A percentile compares a stretch with the other conserved stretches of the same genome.
These are phyloP conservation scores for Siniperca chuatsi DNA, from an alignment of 2,113 vertebrate species.

Conservation along the genomic window DNA sequence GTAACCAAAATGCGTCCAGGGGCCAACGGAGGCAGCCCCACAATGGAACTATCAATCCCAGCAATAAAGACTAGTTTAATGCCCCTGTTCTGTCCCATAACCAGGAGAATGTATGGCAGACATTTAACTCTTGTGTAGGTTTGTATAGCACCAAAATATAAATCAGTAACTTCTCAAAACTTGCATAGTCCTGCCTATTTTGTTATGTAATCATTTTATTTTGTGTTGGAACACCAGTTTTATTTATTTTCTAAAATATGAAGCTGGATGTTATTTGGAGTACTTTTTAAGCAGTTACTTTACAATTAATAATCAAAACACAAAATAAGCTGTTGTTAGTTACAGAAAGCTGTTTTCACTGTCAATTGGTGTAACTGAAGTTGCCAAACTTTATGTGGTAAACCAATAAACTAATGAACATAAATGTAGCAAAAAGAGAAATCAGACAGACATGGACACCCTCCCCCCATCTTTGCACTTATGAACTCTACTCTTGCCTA, in stretches of 20 bases:
- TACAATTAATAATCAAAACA: neutral
- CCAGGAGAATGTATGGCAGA: neutral
- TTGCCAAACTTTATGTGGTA: neutral
- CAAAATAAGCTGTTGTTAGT: neutral
- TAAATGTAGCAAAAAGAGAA: neutral
- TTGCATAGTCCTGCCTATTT: neutral
- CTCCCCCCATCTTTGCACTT: constrained; percentile 7
- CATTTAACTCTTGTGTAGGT: neutral
- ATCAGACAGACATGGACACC: neutral
- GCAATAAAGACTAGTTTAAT: too few relatives aligned
- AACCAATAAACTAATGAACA: neutral
- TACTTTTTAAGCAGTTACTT: too few relatives aligned
- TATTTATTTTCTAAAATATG: neutral
- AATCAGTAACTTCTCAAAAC: neutral
- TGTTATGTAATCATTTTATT: neutral
- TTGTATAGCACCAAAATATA: too few relatives aligned
- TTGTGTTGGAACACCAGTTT: neutral
- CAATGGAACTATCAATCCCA: neutral
- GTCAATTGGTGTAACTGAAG: fast-evolving
- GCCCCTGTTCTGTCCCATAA: neutral
- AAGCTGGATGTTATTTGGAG: neutral
- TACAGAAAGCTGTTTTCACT: too few relatives aligned
- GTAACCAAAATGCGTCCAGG: neutral
- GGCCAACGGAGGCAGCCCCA: neutral
- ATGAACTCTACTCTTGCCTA: neutral